Base-by-base conservation (phyloP, 2,113 vertebrate genomes). In the Notarius lentiginosus region DNA sequence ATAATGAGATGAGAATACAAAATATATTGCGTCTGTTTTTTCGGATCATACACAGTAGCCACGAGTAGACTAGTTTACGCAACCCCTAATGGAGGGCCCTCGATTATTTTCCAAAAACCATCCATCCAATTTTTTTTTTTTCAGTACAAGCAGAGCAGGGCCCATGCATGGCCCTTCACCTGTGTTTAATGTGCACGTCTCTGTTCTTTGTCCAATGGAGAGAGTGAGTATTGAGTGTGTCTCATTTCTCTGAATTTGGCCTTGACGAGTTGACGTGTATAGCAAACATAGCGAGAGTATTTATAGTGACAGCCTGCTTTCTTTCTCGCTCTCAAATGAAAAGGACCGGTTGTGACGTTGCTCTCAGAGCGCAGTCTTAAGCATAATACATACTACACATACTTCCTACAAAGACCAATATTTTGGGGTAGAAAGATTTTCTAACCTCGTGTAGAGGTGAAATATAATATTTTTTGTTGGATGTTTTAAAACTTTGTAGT, bases 221-320 rank as follows among this genome's bases (percentile, higher is more conserved):
- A 66, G 53, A 70, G 76, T 73, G 49, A 79, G 63, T 51, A 51
- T 76, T 75, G 60, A 83, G 34, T 27, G 27, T 7, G 18, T 79
- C 27, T 82, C 58, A 73, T 18, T 70, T 17, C 61, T 80, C 34
- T 79, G 81, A 61, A 30, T 86, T 84, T 84, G 86, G 77, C 85
- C 86, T 84, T 87, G 82, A 66, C 68, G 66, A 56, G 60, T 80
- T 89, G 85, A 76, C 41, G 51, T 82, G 76, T 89, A 41, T 68
- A 77, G 30, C n/a, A 73, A 55, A 76, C 58, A 79, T 80, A 61
- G 84, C 51, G 4, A 15, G 49, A 22, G 56, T 89, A 86, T 89
- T 86, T 86, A 89, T 84, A 89, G 81, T 22, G 24, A 27, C 75
- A 61, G 15, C 41, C 51, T 61, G 70, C 24, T 81, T 87, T 55